phyloP scores from a whole-genome alignment of 2,797 vertebrate species.

The Parauchenoglanis ngamensis region DNA sequence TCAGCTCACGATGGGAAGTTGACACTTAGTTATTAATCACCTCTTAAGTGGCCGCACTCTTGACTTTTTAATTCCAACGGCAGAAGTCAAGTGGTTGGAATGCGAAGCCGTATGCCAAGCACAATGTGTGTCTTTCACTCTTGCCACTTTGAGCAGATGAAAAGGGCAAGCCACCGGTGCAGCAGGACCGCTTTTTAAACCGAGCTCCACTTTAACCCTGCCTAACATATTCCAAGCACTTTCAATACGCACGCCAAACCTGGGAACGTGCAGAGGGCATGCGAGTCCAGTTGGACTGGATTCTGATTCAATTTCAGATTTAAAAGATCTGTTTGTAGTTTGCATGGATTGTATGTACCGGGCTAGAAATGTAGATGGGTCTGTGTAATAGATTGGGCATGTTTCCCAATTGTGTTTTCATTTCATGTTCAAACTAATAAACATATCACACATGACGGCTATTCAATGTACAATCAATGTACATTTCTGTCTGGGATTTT shows the following conservation, averaged over 20 bases:
- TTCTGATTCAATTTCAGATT: background rate
- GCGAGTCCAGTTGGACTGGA: background rate
- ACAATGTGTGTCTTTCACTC: constrained; percentile 1
- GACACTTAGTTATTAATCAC: constrained; percentile 37
- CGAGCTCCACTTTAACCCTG: background rate
- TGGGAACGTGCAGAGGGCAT: background rate
- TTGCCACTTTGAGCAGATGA: constrained; percentile 4
- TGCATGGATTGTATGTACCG: background rate
- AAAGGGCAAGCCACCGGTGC: background rate
- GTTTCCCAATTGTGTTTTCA: background rate
- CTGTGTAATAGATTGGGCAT: background rate
- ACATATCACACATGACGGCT: background rate
- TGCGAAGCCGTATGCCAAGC: constrained; percentile 12
- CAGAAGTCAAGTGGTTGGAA: constrained; percentile 38
- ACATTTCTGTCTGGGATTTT: background rate
- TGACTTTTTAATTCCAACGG: constrained; percentile 35
- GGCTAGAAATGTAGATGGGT: background rate
- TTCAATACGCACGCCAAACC: background rate
- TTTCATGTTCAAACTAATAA: background rate
- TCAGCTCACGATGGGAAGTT: constrained; percentile 19
- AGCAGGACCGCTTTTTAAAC: background rate
- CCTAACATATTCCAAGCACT: background rate
- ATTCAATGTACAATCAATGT: background rate
- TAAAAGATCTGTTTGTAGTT: background rate
- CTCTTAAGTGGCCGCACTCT: constrained; percentile 17